Conservation (phyloP, 1,140 invertebrate genomes). For the Cardiocondyla obscurior region DNA sequence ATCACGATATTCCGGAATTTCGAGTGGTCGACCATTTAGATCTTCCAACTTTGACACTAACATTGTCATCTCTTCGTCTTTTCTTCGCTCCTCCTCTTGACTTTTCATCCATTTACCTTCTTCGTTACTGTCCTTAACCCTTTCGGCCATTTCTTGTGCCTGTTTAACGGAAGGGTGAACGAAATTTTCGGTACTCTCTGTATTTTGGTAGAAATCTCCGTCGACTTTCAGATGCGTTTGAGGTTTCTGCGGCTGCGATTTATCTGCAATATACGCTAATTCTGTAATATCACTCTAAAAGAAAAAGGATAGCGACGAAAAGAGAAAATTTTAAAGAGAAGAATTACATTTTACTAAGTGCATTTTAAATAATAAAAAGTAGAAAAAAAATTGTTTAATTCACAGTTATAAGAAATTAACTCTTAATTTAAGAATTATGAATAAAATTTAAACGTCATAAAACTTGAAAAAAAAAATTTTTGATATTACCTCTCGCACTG, state of each 20-base stretch:
- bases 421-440: too few relatives aligned
- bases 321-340: not conserved
- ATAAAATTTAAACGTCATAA: too few relatives aligned
- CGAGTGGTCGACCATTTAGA: slow-evolving; percentile 75
- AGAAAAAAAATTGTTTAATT: too few relatives aligned
- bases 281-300: too few relatives aligned
- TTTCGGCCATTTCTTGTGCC: slow-evolving; percentile 65
- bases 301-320: not conserved
- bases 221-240: slow-evolving; percentile 74
- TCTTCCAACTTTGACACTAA: slow-evolving; percentile 79
- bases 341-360: not conserved
- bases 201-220: slow-evolving; percentile 73
- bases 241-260: slow-evolving; percentile 70
- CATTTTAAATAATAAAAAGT: not conserved
- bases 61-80: slow-evolving; percentile 78
- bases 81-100: slow-evolving; percentile 56
- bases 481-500: slow-evolving; percentile 70
- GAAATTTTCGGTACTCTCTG: slow-evolving; percentile 74
- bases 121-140: slow-evolving; percentile 65
- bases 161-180: slow-evolving; percentile 70
- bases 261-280: slow-evolving; percentile 68
- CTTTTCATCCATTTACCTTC: slow-evolving; percentile 42
- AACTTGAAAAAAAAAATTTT: too few relatives aligned
- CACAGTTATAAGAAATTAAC: too few relatives aligned
- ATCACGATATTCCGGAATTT: slow-evolving; percentile 81